Conservation (phyloP, 2,797 vertebrate genomes). For the Gymnocypris eckloni region DNA sequence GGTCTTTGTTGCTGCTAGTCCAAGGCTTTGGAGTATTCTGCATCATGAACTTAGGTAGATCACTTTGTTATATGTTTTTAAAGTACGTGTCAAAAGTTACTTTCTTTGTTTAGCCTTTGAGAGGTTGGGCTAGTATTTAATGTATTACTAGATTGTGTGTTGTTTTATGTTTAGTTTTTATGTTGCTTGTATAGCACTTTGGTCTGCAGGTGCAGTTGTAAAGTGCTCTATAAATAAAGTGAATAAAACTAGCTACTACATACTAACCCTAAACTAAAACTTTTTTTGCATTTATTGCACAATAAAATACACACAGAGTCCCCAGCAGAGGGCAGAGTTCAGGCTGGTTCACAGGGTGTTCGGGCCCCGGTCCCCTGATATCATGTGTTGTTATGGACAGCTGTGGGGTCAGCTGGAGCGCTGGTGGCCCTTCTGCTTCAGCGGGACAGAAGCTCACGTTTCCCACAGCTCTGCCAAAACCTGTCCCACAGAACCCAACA, state of each 20-base stretch:
- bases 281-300: background rate
- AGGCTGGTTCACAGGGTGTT: background rate
- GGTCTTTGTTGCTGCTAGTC: background rate
- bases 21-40: background rate
- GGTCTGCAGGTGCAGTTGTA: background rate
- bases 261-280: background rate
- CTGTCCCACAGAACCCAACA: conserved; percentile 77
- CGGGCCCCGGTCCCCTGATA: background rate
- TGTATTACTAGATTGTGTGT: no score
- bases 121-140: background rate
- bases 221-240: background rate
- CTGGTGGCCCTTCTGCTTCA: conserved; percentile 60
- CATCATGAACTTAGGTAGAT: background rate
- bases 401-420: conserved; percentile 81
- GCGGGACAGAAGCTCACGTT: conserved; percentile 77
- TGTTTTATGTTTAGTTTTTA: no score
- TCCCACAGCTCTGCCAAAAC: conserved; percentile 72
- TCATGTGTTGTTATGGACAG: conserved; percentile 61
- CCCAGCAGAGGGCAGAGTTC: conserved; percentile 64
- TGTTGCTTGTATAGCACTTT: no score
- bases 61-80: background rate
- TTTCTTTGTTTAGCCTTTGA: background rate
- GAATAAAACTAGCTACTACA: background rate
- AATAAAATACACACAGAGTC: background rate
- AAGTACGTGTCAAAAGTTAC: background rate